These are phyloP conservation scores for Pristis pectinata DNA, from an alignment of 2,797 vertebrate genomes.

Conservation along the genomic window DNA sequence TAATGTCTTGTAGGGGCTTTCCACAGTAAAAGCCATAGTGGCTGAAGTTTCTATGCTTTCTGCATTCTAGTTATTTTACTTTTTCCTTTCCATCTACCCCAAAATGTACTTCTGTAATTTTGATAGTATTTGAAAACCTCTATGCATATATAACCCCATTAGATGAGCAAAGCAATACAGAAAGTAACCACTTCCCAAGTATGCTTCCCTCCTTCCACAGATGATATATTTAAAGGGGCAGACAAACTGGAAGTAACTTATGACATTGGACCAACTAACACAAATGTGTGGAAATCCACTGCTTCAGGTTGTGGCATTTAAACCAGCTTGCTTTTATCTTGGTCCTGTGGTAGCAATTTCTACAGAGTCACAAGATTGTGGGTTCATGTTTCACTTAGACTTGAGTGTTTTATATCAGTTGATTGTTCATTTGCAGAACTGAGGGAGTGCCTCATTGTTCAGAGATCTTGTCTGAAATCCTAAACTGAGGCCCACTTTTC, in stretches of 20 bases:
- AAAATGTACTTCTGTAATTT: constrained; percentile 16
- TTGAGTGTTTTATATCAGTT: background rate
- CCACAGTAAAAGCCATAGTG: constrained; percentile 12
- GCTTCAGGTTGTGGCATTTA: background rate
- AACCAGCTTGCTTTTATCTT: background rate
- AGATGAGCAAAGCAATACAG: background rate
- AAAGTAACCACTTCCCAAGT: background rate
- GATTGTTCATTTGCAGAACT: background rate
- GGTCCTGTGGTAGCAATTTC: background rate
- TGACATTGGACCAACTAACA: background rate
- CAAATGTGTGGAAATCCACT: background rate
- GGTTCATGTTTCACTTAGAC: background rate
- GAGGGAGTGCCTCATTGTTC: background rate
- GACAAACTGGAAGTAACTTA: background rate
- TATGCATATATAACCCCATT: background rate
- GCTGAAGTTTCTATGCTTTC: constrained; percentile 39
- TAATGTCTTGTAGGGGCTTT: background rate
- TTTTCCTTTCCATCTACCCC: constrained; percentile 22
- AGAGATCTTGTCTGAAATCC: too few species aligned
- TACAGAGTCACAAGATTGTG: background rate
- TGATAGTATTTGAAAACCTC: constrained; percentile 44
- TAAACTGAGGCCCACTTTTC: background rate
- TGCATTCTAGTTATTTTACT: background rate
- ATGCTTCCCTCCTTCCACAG: background rate
- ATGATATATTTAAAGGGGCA: background rate